Conservation (phyloP, 2,888 invertebrate genomes). For the Harmothoe impar region DNA sequence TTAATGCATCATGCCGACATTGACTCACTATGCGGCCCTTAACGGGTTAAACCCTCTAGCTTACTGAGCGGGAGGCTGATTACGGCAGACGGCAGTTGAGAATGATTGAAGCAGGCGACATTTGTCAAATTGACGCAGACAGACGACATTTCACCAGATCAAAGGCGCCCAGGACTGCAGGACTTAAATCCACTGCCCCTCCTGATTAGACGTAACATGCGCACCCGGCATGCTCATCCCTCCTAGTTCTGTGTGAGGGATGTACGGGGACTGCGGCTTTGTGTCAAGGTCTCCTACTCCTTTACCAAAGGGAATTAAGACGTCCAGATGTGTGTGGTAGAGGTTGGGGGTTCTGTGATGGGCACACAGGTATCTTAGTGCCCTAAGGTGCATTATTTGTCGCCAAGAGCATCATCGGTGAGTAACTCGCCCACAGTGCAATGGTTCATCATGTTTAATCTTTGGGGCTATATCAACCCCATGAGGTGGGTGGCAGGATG, state of each 20-base stretch:
- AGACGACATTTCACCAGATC: background rate
- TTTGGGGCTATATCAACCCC: too few relatives aligned
- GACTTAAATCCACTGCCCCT: background rate
- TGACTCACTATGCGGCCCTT: too few relatives aligned
- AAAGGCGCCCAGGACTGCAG: background rate
- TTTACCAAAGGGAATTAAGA: too few relatives aligned
- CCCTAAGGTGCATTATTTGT: too few relatives aligned
- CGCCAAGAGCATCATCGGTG: too few relatives aligned
- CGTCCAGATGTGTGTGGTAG: too few relatives aligned
- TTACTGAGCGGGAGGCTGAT: background rate
- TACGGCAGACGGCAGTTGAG: background rate
- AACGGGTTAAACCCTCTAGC: background rate
- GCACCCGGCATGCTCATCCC: background rate
- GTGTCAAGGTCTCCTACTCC: background rate
- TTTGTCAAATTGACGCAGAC: background rate
- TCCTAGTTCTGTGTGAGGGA: background rate
- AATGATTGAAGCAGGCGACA: conserved; percentile 20
- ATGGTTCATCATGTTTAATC: too few relatives aligned
- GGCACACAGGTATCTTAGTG: too few relatives aligned
- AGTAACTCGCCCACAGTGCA: too few relatives aligned
- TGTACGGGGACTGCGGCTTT: background rate
- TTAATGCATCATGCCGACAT: too few relatives aligned
- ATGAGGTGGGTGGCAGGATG: too few relatives aligned
- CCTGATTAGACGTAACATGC: background rate
- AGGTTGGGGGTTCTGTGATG: too few relatives aligned